These are phyloP conservation scores for Metopia argyrocephala DNA, from an alignment of 2,888 invertebrate genomes.

Conservation along the genomic window DNA sequence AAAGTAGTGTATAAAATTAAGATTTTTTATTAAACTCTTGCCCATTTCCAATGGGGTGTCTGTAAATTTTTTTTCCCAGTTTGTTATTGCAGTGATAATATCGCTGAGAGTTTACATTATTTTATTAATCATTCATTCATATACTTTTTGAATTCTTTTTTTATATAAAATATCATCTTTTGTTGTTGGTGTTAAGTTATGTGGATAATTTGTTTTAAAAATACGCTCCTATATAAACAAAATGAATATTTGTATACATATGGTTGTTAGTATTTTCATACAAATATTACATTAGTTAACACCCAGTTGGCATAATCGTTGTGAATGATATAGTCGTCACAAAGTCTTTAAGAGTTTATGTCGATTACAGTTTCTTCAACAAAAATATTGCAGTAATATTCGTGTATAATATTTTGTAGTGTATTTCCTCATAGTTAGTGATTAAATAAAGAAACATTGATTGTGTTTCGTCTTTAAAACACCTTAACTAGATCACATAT, in stretches of 20 bases:
- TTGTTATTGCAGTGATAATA: conserved; percentile 10
- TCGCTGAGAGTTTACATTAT: neutral
- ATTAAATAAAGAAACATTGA: no score
- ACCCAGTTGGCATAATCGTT: no score
- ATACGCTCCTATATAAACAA: neutral
- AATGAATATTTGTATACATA: neutral
- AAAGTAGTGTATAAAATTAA: neutral
- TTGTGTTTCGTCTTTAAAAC: no score
- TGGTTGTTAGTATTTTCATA: neutral
- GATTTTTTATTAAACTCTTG: neutral
- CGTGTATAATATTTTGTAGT: no score
- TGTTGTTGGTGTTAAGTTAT: conserved; percentile 54
- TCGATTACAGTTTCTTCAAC: no score
- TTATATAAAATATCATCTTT: neutral
- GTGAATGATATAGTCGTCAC: no score
- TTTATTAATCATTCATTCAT: conserved; percentile 25
- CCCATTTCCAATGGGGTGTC: neutral
- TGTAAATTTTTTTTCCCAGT: neutral
- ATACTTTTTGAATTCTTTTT: neutral
- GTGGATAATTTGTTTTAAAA: conserved; percentile 50
- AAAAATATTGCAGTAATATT: no score
- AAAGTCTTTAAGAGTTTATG: no score
- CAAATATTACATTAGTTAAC: neutral
- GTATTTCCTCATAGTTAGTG: no score
- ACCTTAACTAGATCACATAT: no score